phyloP scores from a whole-genome alignment of 23 tunicate species.

The Trididemnum nubilum region DNA sequence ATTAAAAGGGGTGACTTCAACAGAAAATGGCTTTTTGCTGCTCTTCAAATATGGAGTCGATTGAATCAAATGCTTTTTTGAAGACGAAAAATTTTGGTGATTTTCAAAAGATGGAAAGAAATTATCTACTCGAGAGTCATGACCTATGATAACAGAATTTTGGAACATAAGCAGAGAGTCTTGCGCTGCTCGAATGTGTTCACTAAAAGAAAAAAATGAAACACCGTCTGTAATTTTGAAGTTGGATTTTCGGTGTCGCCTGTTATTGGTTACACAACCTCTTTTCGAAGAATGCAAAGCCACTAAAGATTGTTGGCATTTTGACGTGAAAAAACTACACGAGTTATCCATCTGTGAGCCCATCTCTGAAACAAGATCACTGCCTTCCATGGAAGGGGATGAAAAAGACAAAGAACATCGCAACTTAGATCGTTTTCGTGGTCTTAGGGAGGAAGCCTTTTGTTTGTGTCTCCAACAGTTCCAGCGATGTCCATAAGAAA shows the following conservation, averaged over 20 bases:
- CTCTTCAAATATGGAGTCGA: not conserved
- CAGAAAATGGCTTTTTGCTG: not conserved
- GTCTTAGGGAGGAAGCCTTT: too few species aligned
- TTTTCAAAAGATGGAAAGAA: not conserved
- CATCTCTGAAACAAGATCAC: too few species aligned
- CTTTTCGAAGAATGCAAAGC: constrained; percentile 4
- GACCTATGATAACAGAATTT: constrained; percentile 3
- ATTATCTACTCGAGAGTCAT: not conserved
- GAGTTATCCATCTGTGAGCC: too few species aligned
- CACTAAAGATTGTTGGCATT: not conserved
- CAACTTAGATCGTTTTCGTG: too few species aligned
- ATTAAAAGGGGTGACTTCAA: not conserved
- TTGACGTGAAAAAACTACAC: not conserved
- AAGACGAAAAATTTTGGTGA: not conserved
- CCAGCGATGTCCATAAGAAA: too few species aligned
- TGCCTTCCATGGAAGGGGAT: too few species aligned
- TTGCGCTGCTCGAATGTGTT: constrained; percentile 5
- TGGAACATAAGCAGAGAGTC: constrained; percentile 15
- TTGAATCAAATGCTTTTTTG: not conserved
- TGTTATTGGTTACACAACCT: not conserved
- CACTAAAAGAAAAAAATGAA: constrained; percentile 13
- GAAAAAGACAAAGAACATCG: too few species aligned
- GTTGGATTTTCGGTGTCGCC: not conserved
- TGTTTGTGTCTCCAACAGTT: too few species aligned
- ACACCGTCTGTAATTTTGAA: constrained; percentile 38